Evolutionary conservation across 2,888 invertebrate genomes (phyloP).

Genomic region (Imbricaverruca yamaguchii): DNA sequence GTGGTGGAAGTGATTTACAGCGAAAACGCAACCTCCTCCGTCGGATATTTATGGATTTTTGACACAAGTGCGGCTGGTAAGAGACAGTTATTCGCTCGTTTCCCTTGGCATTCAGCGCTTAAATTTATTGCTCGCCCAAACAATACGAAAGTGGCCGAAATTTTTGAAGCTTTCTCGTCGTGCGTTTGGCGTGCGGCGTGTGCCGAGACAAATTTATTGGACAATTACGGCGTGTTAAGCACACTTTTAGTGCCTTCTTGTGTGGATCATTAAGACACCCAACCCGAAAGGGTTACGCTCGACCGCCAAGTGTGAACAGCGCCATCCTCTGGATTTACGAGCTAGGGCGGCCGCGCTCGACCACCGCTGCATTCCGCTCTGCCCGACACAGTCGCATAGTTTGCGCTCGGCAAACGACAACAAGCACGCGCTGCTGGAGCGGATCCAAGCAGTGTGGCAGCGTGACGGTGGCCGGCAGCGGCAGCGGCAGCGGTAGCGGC

Average conservation of each 20-base stretch:
- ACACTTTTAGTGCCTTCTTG: constrained; percentile 1
- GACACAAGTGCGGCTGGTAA: constrained; percentile 18
- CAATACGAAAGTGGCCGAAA: background rate
- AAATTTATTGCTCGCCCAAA: constrained; percentile 6
- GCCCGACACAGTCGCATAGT: constrained; percentile 7
- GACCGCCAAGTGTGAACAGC: background rate
- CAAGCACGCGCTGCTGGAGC: background rate
- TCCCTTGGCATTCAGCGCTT: constrained; percentile 19
- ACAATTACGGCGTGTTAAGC: constrained; percentile 10
- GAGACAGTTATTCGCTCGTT: constrained; percentile 18
- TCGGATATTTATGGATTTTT: constrained; percentile 21
- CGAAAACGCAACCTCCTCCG: background rate
- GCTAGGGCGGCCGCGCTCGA: background rate
- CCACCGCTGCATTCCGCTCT: background rate
- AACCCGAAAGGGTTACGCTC: background rate
- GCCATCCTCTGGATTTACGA: constrained; percentile 3
- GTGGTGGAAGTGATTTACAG: constrained; percentile 21
- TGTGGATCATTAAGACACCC: background rate
- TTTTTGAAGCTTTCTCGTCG: background rate
- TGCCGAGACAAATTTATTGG: constrained; percentile 16
- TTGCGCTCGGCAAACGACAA: constrained; percentile 11
- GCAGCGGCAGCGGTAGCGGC: background rate
- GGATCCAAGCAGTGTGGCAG: background rate
- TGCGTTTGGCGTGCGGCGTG: background rate
- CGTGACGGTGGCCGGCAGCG: too few species aligned